Conservation (phyloP, 2,888 invertebrate genomes). For the Raillietiella orientalis region DNA sequence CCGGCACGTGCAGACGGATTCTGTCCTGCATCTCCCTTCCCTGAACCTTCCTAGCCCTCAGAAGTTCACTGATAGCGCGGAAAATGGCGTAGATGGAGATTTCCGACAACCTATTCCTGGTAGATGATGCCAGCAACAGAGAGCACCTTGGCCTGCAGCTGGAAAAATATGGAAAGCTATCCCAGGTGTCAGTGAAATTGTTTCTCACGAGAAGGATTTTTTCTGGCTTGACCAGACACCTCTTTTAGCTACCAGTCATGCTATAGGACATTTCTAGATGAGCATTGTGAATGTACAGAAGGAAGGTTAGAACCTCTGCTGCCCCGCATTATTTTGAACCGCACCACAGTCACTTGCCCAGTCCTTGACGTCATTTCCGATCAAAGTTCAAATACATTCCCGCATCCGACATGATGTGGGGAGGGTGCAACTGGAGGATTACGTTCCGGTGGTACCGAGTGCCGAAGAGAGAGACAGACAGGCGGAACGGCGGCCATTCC, state of each 20-base stretch:
- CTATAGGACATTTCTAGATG: constrained; percentile 95
- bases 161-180: constrained; percentile 52
- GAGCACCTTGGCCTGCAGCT: constrained; percentile 60
- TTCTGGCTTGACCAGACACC: constrained; percentile 84
- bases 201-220: constrained; percentile 61
- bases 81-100: too few relatives aligned
- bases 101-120: too few relatives aligned
- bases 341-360: constrained; percentile 80
- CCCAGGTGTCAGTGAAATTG: constrained; percentile 58
- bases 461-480: constrained; percentile 78
- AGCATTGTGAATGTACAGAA: constrained; percentile 91
- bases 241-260: too few relatives aligned
- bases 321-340: constrained; percentile 61
- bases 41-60: too few relatives aligned
- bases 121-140: constrained; percentile 89
- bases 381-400: constrained; percentile 93
- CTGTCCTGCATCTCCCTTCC: too few relatives aligned
- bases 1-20: too few relatives aligned
- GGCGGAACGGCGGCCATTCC: constrained; percentile 70
- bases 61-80: too few relatives aligned
- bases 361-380: constrained; percentile 97
- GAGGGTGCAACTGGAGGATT: constrained; percentile 97
- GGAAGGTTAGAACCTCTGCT: constrained; percentile 95
- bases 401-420: constrained; percentile 98
- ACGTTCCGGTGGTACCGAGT: constrained; percentile 99